Evolutionary conservation across 2,797 vertebrate species (phyloP).

Genomic region (Anguilla marmorata): DNA sequence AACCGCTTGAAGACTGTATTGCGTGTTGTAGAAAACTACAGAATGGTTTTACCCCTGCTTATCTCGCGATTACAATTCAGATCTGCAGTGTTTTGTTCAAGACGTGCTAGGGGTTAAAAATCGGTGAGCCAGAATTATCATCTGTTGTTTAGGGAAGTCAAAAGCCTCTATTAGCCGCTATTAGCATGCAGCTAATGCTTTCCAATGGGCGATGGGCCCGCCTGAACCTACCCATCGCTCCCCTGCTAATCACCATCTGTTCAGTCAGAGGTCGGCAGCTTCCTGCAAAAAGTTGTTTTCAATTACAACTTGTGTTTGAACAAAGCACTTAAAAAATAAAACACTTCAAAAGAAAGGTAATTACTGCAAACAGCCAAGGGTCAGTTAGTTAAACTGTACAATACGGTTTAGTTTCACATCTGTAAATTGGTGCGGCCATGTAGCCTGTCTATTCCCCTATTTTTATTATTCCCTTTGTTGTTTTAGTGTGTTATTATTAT

Average conservation of each 20-base stretch:
- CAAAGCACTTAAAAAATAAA: not conserved
- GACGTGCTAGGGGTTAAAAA: not conserved
- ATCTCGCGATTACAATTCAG: no score
- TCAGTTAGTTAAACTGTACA: not conserved
- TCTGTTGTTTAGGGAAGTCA: constrained; percentile 7
- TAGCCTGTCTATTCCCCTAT: not conserved
- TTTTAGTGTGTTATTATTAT: not conserved
- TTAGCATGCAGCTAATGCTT: not conserved
- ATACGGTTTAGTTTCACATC: not conserved
- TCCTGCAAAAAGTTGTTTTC: constrained; percentile 5
- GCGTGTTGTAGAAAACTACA: not conserved
- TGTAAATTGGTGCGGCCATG: not conserved
- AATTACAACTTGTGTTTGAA: constrained; percentile 9
- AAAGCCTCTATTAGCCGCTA: not conserved
- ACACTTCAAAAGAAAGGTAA: not conserved
- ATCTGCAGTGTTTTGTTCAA: not conserved
- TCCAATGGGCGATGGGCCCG: not conserved
- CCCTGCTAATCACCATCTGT: constrained; percentile 5
- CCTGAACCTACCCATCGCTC: not conserved
- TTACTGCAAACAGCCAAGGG: not conserved
- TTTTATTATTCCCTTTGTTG: not conserved
- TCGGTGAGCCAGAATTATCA: not conserved
- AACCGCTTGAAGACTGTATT: not conserved
- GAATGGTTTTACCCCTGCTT: not conserved
- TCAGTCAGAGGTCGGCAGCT: not conserved